Conservation (phyloP, 2,113 vertebrate species). For the Platycercus adscitus region DNA sequence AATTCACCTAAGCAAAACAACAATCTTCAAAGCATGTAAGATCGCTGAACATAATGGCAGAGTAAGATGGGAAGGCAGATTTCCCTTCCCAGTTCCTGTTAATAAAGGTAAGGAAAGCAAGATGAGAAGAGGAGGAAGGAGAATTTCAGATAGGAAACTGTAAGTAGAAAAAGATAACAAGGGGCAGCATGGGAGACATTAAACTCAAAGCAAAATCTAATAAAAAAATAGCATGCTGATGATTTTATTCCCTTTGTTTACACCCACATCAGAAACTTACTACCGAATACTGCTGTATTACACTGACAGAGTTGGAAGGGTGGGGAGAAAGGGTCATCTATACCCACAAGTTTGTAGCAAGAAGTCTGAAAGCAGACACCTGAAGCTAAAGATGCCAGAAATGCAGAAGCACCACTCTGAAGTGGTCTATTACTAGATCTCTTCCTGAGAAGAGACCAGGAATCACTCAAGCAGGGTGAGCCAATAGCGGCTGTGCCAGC, state of each 20-base stretch:
- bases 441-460: not conserved
- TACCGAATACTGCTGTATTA: not conserved
- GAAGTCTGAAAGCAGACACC: not conserved
- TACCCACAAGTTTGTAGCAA: not conserved
- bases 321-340: not conserved
- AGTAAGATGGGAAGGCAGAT: not conserved
- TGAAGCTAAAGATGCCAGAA: not conserved
- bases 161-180: not conserved
- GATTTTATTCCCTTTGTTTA: not conserved
- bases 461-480: not conserved
- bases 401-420: not conserved
- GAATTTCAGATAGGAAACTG: not conserved
- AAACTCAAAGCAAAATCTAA: not conserved
- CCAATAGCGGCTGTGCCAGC: rapidly evolving
- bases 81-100: not conserved
- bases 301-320: not conserved
- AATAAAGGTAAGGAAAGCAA: not conserved
- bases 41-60: not conserved
- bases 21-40: not conserved
- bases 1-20: not conserved
- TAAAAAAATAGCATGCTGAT: not conserved
- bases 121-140: not conserved
- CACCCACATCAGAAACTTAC: not conserved
- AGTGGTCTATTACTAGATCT: not conserved
- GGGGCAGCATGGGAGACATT: not conserved